phyloP scores from a whole-genome alignment of 2,113 vertebrate genomes.

The Nothoprocta pentlandii region DNA sequence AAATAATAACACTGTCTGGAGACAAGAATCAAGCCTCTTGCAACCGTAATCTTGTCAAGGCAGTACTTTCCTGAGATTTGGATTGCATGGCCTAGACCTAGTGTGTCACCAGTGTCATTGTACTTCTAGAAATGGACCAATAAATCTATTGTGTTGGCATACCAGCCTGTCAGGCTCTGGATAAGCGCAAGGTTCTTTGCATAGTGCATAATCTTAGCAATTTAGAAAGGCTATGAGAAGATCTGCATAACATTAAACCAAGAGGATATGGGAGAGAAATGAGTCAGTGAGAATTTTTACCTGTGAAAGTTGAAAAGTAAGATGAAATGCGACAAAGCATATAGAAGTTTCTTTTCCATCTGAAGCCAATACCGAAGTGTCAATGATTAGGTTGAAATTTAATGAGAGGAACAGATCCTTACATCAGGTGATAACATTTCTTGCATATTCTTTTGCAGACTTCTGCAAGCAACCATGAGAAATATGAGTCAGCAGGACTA shows the following conservation, averaged over 20 bases:
- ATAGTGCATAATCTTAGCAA: background rate
- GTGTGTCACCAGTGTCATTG: background rate
- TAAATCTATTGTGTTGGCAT: accelerated
- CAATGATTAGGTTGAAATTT: background rate
- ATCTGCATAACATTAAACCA: background rate
- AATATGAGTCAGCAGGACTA: background rate
- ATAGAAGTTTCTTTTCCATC: background rate
- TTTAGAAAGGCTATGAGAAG: background rate
- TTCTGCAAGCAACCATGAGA: background rate
- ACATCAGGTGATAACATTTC: background rate
- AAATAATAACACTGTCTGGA: background rate
- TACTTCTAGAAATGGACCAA: background rate
- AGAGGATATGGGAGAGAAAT: background rate
- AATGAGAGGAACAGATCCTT: background rate
- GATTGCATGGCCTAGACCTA: background rate
- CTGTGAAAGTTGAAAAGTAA: background rate
- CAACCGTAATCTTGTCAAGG: background rate
- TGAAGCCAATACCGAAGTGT: background rate
- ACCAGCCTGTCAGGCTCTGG: background rate
- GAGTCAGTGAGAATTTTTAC: background rate
- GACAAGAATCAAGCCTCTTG: background rate
- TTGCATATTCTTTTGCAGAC: background rate
- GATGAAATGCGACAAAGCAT: background rate
- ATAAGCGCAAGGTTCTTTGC: background rate
- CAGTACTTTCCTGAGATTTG: background rate